These are phyloP conservation scores for Goniozus legneri DNA, from an alignment of 1,140 invertebrate genomes.

Conservation along the genomic window DNA sequence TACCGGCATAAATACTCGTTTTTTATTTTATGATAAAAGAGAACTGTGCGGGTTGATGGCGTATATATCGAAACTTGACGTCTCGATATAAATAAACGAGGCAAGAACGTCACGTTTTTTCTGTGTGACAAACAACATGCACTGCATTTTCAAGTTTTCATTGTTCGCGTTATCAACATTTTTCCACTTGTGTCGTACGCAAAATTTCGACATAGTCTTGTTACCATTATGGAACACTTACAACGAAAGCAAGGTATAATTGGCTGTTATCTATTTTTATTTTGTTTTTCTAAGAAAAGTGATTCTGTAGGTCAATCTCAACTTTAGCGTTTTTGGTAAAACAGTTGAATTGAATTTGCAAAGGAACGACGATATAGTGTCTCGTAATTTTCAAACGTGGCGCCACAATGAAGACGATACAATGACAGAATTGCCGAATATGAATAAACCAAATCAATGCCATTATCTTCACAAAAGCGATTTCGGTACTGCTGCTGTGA, in stretches of 20 bases:
- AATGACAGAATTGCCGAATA: conserved; percentile 25
- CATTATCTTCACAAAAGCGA: conserved; percentile 54
- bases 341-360: conserved; percentile 46
- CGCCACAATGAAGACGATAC: conserved; percentile 34
- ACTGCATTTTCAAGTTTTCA: conserved; percentile 10
- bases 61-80: conserved; percentile 6
- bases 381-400: conserved; percentile 51
- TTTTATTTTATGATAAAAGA: background rate
- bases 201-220: conserved; percentile 24
- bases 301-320: conserved; percentile 40
- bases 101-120: conserved; percentile 38
- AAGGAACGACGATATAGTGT: conserved; percentile 51
- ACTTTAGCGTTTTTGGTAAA: conserved; percentile 39
- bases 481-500: conserved; percentile 53
- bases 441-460: conserved; percentile 39
- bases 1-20: background rate
- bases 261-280: too few species aligned
- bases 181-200: background rate
- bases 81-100: conserved; percentile 28
- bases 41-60: conserved; percentile 1
- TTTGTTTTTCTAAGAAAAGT: too few species aligned
- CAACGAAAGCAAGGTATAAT: conserved; percentile 18
- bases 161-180: conserved; percentile 13
- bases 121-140: conserved; percentile 22
- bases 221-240: conserved; percentile 25